A percentile compares a stretch with the other conserved stretches of the same genome.
These are phyloP conservation scores for Papilio dardanus DNA, from an alignment of 1,140 invertebrate genomes.

Conservation along the genomic window DNA sequence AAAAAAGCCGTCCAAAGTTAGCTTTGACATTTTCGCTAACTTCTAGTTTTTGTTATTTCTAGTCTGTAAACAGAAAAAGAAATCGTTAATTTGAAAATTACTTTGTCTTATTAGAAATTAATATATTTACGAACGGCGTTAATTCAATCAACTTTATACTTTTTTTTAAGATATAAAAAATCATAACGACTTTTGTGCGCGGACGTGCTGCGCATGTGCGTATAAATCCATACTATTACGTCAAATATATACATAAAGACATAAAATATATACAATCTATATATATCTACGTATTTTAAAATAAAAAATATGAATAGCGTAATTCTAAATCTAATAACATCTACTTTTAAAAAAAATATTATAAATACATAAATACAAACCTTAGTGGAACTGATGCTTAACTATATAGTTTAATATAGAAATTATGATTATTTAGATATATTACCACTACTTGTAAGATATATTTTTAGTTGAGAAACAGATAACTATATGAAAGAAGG, in stretches of 20 bases:
- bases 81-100: slow-evolving; percentile 50
- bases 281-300: neutral
- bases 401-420: neutral
- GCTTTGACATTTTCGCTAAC: slow-evolving; percentile 75
- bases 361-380: slow-evolving; percentile 38
- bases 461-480: slow-evolving; percentile 79
- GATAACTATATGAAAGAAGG: slow-evolving; percentile 66
- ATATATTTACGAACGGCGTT: slow-evolving; percentile 45
- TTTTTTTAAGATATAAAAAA: slow-evolving; percentile 20
- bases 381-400: slow-evolving; percentile 2
- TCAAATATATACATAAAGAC: slow-evolving; percentile 1
- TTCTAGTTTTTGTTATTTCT: slow-evolving; percentile 61
- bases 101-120: slow-evolving; percentile 15
- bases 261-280: slow-evolving; percentile 1
- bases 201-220: slow-evolving; percentile 14
- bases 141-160: neutral
- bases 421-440: neutral
- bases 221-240: slow-evolving; percentile 24
- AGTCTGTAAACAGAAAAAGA: slow-evolving; percentile 73
- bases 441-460: slow-evolving; percentile 72
- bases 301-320: slow-evolving; percentile 18
- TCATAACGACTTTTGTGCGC: slow-evolving; percentile 21
- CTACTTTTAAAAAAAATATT: slow-evolving; percentile 25
- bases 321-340: slow-evolving; percentile 26
- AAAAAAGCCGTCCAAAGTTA: slow-evolving; percentile 79